Percentiles rank a stretch among this genome's conserved stretches.
These are phyloP conservation scores for Virgularia gustaviana DNA, from an alignment of 92 coral and sea anemone species.

Conservation along the genomic window DNA sequence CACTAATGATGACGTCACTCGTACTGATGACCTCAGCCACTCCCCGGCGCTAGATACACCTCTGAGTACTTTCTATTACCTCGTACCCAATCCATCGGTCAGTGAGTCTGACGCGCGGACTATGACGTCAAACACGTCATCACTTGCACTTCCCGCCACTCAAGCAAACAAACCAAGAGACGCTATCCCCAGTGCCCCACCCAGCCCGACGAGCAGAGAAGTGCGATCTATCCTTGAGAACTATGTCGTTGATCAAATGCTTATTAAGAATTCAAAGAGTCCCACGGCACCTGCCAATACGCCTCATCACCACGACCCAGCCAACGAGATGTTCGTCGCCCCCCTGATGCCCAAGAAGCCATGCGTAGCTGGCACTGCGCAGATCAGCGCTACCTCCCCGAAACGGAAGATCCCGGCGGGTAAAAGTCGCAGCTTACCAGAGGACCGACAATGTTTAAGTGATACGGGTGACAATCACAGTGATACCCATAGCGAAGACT, in stretches of 20 bases:
- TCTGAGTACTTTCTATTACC: constrained; percentile 82
- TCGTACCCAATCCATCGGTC: constrained; percentile 60
- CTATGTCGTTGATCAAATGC: constrained; percentile 85
- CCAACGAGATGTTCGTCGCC: constrained; percentile 24
- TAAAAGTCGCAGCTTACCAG: neutral
- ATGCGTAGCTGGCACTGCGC: constrained; percentile 40
- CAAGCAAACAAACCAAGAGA: neutral
- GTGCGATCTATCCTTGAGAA: constrained; percentile 69
- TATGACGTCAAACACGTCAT: neutral
- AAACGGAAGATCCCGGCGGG: constrained; percentile 24
- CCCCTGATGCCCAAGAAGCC: constrained; percentile 20
- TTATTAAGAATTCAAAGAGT: constrained; percentile 35
- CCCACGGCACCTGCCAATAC: neutral
- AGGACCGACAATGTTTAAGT: constrained; percentile 12
- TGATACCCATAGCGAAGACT: constrained; percentile 37
- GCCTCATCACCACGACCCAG: neutral
- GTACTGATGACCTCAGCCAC: constrained; percentile 65
- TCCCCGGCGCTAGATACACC: constrained; percentile 92
- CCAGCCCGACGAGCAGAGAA: constrained; percentile 67
- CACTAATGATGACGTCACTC: constrained; percentile 21
- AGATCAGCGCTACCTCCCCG: constrained; percentile 38
- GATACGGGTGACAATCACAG: constrained; percentile 26
- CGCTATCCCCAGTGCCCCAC: constrained; percentile 72
- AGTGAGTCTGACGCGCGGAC: neutral
- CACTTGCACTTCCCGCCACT: neutral